Percentiles rank a stretch among this genome's conserved stretches.
phyloP scores from a whole-genome alignment of 1,140 invertebrate species.

The Drosophila lacertosa region DNA sequence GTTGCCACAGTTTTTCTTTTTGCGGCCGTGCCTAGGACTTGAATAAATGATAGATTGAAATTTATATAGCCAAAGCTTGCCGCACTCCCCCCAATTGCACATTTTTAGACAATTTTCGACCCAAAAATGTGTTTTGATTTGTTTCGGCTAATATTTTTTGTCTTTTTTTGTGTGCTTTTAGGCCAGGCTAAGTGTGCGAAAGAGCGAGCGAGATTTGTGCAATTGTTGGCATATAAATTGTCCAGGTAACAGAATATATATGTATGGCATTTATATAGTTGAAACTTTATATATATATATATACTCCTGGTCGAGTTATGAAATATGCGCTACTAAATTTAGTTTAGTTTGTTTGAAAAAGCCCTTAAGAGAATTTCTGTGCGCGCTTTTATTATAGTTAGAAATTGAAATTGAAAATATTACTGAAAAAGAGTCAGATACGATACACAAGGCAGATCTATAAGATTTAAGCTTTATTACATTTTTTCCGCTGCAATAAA shows the following conservation, averaged over 20 bases:
- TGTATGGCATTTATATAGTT: constrained; percentile 37
- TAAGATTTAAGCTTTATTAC: constrained; percentile 5
- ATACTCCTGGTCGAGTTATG: constrained; percentile 19
- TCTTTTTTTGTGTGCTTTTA: constrained; percentile 2
- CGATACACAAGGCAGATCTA: too few relatives aligned
- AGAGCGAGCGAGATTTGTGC: constrained; percentile 21
- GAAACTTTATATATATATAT: constrained; percentile 41
- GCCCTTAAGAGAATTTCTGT: constrained; percentile 6
- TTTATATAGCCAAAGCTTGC: constrained; percentile 67
- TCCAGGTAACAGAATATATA: constrained; percentile 60
- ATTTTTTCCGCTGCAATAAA: background rate
- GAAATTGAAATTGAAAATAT: constrained; percentile 17
- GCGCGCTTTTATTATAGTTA: background rate
- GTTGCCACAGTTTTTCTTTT: constrained; percentile 26
- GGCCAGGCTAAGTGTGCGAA: constrained; percentile 6
- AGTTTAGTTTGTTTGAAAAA: constrained; percentile 7
- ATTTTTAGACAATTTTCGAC: constrained; percentile 65
- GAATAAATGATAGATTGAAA: constrained; percentile 82
- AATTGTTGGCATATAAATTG: constrained; percentile 63
- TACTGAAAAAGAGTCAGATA: constrained; percentile 1
- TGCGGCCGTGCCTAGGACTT: constrained; percentile 70
- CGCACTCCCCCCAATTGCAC: constrained; percentile 30
- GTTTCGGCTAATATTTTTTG: constrained; percentile 19
- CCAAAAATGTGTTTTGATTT: constrained; percentile 51
- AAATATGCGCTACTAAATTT: constrained; percentile 26